A percentile compares a stretch with the other conserved stretches of the same genome.
These are phyloP conservation scores for Zaprionus inermis DNA, from an alignment of 1,140 invertebrate genomes.

Conservation along the genomic window DNA sequence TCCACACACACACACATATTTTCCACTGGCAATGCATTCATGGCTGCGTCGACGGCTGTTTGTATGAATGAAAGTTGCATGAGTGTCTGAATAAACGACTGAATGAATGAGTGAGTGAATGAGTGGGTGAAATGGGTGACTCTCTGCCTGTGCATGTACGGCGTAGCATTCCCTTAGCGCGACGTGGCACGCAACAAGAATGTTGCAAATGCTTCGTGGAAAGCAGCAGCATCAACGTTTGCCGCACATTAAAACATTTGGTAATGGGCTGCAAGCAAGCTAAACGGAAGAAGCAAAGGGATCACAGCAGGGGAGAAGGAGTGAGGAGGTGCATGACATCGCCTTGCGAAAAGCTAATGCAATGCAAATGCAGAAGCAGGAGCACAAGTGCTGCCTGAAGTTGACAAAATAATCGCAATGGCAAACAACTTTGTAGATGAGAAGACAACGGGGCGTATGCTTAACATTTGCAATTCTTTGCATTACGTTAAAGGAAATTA, in stretches of 20 bases:
- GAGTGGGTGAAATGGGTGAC: conserved; percentile 37
- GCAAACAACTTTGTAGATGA: conserved; percentile 29
- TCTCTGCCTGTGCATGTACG: conserved; percentile 22
- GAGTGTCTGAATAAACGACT: conserved; percentile 68
- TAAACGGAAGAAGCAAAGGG: neutral
- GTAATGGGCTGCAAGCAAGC: conserved; percentile 3
- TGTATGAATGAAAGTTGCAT: conserved; percentile 79
- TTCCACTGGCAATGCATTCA: conserved; percentile 53
- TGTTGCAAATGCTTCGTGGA: conserved; percentile 65
- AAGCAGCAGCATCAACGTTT: conserved; percentile 4
- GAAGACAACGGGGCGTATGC: conserved; percentile 58
- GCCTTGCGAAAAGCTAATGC: conserved; percentile 34
- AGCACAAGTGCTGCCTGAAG: conserved; percentile 22
- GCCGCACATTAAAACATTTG: conserved; percentile 78
- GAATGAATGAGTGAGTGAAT: conserved; percentile 71
- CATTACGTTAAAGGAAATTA: conserved; percentile 68
- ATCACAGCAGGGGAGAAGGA: neutral
- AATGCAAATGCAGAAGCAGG: conserved; percentile 44
- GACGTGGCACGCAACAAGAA: conserved; percentile 53
- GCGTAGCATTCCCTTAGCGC: neutral
- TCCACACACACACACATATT: neutral
- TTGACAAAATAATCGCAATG: conserved; percentile 49
- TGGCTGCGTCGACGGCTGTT: conserved; percentile 46
- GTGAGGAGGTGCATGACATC: neutral
- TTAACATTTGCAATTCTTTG: conserved; percentile 75